Evolutionary conservation across 2,797 vertebrate genomes (phyloP).

Genomic region (Pterois miles): DNA sequence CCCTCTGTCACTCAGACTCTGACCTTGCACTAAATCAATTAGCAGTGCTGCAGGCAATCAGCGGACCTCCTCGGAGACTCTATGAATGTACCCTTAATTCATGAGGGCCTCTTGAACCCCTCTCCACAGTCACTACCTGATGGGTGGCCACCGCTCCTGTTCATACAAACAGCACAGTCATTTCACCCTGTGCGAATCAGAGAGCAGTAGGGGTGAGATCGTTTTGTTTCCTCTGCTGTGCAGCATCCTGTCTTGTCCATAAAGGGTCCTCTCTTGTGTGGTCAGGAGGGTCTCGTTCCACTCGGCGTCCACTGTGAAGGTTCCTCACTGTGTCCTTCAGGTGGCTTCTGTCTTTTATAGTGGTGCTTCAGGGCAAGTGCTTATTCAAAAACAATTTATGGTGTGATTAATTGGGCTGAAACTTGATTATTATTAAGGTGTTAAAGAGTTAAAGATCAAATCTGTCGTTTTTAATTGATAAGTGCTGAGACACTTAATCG

Average conservation of each 20-base stretch:
- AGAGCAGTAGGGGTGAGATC: constrained; percentile 39
- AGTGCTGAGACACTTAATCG: background rate
- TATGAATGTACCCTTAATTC: constrained; percentile 69
- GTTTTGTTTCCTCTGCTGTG: constrained; percentile 37
- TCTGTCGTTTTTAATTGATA: background rate
- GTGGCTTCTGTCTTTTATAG: constrained; percentile 21
- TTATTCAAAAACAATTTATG: constrained; percentile 4
- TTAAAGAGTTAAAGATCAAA: background rate
- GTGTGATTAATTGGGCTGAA: background rate
- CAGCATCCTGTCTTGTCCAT: constrained; percentile 41
- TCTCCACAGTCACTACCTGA: constrained; percentile 55
- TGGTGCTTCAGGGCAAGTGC: constrained; percentile 3
- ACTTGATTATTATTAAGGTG: constrained; percentile 5
- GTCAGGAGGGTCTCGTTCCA: constrained; percentile 44
- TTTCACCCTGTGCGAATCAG: constrained; percentile 66
- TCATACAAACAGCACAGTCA: constrained; percentile 41
- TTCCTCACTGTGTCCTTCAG: constrained; percentile 29
- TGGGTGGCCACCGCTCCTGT: constrained; percentile 64
- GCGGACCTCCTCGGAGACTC: constrained; percentile 63
- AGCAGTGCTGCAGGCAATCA: constrained; percentile 79
- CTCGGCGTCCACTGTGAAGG: constrained; percentile 24
- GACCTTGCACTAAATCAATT: constrained; percentile 87
- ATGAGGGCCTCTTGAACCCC: constrained; percentile 58
- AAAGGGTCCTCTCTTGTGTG: constrained; percentile 36
- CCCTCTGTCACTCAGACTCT: constrained; percentile 77